Conservation (phyloP, 2,113 vertebrate genomes). For the Jacana jacana region DNA sequence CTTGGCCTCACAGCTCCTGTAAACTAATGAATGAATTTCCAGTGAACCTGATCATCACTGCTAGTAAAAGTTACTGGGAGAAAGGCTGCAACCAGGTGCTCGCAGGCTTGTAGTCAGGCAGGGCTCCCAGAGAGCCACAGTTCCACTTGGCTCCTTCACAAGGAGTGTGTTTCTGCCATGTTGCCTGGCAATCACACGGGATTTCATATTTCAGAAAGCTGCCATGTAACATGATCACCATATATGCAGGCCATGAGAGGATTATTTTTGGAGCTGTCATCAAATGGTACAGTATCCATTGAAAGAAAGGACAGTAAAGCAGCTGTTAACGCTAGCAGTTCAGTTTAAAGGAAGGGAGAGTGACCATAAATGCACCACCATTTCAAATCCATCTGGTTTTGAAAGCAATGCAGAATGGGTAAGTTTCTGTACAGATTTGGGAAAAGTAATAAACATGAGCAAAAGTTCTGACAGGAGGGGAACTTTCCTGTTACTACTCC, state of each 20-base stretch:
- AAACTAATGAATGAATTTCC: neutral
- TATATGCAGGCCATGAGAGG: neutral
- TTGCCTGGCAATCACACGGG: slow-evolving; percentile 22
- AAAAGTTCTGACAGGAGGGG: neutral
- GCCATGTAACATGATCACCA: neutral
- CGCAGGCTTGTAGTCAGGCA: neutral
- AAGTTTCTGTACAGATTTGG: neutral
- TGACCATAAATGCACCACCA: neutral
- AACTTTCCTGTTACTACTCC: neutral
- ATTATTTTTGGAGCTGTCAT: slow-evolving; percentile 29
- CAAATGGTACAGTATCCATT: neutral
- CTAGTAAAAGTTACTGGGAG: neutral
- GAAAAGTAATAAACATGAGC: neutral
- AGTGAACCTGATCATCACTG: neutral
- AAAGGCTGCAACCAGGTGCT: neutral
- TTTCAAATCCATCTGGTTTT: neutral
- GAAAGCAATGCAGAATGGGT: neutral
- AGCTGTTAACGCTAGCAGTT: slow-evolving; percentile 3
- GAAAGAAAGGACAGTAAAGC: neutral
- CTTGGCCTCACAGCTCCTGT: neutral
- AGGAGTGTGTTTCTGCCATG: neutral
- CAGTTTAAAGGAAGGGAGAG: neutral
- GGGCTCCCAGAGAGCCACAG: neutral
- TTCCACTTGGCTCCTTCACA: neutral
- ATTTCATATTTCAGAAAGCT: slow-evolving; percentile 7